Conservation (phyloP, 2,113 vertebrate species). For the Micronycteris hirsuta region DNA sequence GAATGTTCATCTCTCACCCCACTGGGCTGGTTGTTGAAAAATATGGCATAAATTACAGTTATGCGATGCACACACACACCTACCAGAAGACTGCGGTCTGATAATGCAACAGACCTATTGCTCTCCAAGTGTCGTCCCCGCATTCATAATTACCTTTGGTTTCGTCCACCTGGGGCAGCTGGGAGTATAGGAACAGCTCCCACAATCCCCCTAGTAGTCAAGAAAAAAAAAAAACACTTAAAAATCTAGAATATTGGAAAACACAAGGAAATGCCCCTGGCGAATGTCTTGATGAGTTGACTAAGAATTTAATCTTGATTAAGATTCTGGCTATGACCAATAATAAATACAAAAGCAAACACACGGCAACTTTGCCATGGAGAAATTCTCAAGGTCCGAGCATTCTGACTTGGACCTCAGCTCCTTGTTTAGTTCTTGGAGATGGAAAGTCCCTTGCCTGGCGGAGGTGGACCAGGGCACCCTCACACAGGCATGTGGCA, state of each 20-base stretch:
- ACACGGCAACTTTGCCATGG: not conserved
- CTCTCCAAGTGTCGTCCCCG: not conserved
- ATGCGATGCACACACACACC: accelerated
- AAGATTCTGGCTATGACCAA: not conserved
- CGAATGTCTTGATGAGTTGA: not conserved
- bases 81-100: not conserved
- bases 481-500: accelerated
- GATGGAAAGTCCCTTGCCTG: no score
- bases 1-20: not conserved
- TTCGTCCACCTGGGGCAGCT: conserved; percentile 85
- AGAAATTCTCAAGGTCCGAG: not conserved
- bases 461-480: not conserved
- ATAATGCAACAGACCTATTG: not conserved
- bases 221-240: conserved; percentile 52
- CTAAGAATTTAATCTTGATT: not conserved
- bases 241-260: not conserved
- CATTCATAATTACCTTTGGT: conserved; percentile 82
- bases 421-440: not conserved
- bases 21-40: not conserved
- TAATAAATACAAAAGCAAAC: not conserved
- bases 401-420: not conserved
- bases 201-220: conserved; percentile 84
- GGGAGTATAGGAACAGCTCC: conserved; percentile 71
- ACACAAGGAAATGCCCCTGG: not conserved
- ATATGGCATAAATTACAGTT: not conserved